These are phyloP conservation scores for Thera britannica DNA, from an alignment of 2,888 invertebrate genomes.

Conservation along the genomic window DNA sequence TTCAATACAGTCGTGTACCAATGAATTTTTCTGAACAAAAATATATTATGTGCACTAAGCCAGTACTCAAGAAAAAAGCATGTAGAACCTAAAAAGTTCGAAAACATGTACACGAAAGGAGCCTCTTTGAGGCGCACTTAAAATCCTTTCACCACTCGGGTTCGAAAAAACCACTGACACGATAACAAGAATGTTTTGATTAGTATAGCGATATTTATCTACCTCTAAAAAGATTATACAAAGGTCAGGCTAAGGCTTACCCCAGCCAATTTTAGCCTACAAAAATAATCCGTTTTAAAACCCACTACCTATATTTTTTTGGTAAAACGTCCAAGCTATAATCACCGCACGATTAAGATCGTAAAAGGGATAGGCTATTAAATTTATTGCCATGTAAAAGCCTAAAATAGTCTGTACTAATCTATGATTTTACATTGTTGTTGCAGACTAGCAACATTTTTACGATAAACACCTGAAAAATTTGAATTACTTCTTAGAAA, in stretches of 20 bases:
- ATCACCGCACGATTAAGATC: slow-evolving; percentile 21
- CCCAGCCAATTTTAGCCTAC: slow-evolving; percentile 12
- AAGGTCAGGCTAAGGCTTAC: slow-evolving; percentile 5
- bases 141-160: no score
- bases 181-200: background rate
- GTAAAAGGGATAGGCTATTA: slow-evolving; percentile 17
- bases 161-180: no score
- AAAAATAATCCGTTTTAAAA: slow-evolving; percentile 15
- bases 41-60: no score
- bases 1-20: no score
- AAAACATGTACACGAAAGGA: no score
- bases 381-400: slow-evolving; percentile 21
- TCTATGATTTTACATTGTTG: slow-evolving; percentile 12
- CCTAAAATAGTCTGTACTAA: slow-evolving; percentile 16
- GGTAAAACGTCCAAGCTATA: slow-evolving; percentile 7
- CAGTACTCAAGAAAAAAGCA: no score
- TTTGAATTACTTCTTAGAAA: background rate
- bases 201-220: background rate
- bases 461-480: background rate
- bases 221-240: background rate
- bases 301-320: slow-evolving; percentile 21
- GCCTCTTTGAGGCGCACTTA: no score
- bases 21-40: no score
- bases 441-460: background rate
- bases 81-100: no score